phyloP scores from a whole-genome alignment of 1,140 invertebrate species.

The Camponotus pennsylvanicus region DNA sequence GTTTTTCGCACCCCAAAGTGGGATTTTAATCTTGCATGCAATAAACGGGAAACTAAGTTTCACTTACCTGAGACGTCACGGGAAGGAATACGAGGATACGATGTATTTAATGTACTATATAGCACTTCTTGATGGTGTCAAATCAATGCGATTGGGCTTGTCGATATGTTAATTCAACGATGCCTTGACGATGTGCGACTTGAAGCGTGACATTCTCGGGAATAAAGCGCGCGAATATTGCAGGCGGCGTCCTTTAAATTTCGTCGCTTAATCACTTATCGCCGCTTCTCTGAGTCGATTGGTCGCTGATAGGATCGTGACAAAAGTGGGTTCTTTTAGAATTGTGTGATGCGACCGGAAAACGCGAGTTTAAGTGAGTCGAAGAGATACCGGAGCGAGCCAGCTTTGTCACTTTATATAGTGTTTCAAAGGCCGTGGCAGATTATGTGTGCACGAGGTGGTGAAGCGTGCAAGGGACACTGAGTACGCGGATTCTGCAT shows the following conservation, averaged over 20 bases:
- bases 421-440: slow-evolving; percentile 78
- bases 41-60: slow-evolving; percentile 17
- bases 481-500: slow-evolving; percentile 70
- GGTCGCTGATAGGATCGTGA: slow-evolving; percentile 46
- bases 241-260: slow-evolving; percentile 37
- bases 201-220: slow-evolving; percentile 49
- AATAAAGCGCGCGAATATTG: slow-evolving; percentile 22
- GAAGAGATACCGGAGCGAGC: slow-evolving; percentile 24
- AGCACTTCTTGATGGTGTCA: slow-evolving; percentile 1
- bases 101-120: no score
- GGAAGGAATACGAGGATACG: background rate
- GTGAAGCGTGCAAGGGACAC: slow-evolving; percentile 74
- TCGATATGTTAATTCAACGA: slow-evolving; percentile 38
- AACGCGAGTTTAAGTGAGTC: slow-evolving; percentile 39
- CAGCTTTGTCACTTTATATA: slow-evolving; percentile 84
- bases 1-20: background rate
- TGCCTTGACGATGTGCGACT: background rate
- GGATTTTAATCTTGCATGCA: slow-evolving; percentile 20
- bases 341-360: slow-evolving; percentile 66
- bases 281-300: background rate
- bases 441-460: slow-evolving; percentile 76
- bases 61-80: slow-evolving; percentile 19
- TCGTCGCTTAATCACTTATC: slow-evolving; percentile 9
- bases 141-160: background rate
- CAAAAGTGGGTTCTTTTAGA: slow-evolving; percentile 72